These are phyloP conservation scores for Trematomus bernacchii DNA, from an alignment of 2,797 vertebrate species.

Conservation along the genomic window DNA sequence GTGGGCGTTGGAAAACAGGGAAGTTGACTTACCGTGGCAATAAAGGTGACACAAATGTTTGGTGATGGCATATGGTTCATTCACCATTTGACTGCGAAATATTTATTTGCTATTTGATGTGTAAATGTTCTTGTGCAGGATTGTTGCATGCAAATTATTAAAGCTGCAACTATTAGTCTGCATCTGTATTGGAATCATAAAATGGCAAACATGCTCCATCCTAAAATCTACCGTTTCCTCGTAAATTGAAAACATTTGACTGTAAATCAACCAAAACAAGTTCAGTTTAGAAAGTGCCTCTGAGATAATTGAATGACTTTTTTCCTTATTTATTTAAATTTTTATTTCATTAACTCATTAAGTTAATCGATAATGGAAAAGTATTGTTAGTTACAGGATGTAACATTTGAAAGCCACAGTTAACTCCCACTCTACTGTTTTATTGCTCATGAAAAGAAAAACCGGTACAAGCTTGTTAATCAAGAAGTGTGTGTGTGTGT, in stretches of 20 bases:
- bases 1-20: slow-evolving; percentile 25
- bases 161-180: background rate
- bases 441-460: slow-evolving; percentile 29
- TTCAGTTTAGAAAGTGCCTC: background rate
- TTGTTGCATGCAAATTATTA: background rate
- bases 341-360: too few relatives aligned
- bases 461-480: background rate
- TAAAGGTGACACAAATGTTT: slow-evolving; percentile 23
- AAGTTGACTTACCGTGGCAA: slow-evolving; percentile 12
- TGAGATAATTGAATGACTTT: too few relatives aligned
- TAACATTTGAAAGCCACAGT: background rate
- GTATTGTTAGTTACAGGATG: rapidly evolving
- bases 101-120: background rate
- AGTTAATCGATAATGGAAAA: background rate
- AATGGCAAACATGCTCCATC: background rate
- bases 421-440: background rate
- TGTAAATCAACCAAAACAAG: background rate
- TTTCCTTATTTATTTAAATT: too few relatives aligned
- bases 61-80: background rate
- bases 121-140: background rate
- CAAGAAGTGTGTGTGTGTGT: background rate
- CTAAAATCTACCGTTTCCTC: background rate
- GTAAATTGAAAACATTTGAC: background rate
- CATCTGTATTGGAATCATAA: background rate
- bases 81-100: background rate